These are phyloP conservation scores for Cyanistes caeruleus DNA, from an alignment of 2,113 vertebrate species.

Conservation along the genomic window DNA sequence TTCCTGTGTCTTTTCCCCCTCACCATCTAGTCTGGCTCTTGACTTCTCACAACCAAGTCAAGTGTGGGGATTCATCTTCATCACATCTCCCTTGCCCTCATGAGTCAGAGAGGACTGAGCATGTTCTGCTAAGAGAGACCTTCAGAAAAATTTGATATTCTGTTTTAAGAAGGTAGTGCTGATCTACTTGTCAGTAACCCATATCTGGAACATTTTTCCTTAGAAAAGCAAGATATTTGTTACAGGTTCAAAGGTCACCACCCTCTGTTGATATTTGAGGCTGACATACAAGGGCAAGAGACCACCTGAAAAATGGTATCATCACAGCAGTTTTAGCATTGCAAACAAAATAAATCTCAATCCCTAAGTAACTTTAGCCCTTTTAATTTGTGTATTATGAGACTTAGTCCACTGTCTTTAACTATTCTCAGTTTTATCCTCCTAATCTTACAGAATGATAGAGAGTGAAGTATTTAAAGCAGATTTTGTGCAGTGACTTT, in stretches of 20 bases:
- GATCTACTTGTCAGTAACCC: neutral
- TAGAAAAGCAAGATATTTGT: neutral
- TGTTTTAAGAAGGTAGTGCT: neutral
- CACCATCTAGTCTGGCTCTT: neutral
- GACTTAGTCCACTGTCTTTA: neutral
- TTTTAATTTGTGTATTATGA: neutral
- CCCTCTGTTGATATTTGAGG: neutral
- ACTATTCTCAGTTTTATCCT: neutral
- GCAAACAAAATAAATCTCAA: neutral
- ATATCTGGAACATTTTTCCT: neutral
- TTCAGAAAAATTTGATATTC: neutral
- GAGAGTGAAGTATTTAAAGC: neutral
- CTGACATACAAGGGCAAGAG: neutral
- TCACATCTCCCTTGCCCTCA: neutral
- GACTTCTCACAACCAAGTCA: neutral
- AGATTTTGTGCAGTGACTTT: neutral
- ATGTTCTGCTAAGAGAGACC: accelerated
- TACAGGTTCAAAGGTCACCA: neutral
- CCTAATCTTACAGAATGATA: neutral
- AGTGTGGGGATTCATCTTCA: neutral
- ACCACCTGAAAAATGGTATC: neutral
- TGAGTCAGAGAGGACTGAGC: neutral
- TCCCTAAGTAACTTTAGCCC: neutral
- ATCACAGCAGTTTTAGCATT: neutral
- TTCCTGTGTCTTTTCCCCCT: neutral